A percentile compares a stretch with the other conserved stretches of the same genome.
phyloP scores from a whole-genome alignment of 2,888 invertebrate species.

The Peribatodes rhomboidaria region DNA sequence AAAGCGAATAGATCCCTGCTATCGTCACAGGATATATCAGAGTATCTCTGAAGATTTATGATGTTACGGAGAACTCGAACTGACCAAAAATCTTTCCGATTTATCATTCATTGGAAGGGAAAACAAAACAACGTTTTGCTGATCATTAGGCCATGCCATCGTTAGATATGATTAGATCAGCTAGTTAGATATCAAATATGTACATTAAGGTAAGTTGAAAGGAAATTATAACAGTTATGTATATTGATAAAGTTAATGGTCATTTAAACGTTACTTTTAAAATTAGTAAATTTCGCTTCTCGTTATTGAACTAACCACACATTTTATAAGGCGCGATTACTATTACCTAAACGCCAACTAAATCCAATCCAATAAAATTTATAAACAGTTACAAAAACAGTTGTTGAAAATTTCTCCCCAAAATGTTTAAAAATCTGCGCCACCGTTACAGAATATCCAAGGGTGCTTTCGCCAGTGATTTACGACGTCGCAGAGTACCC shows the following conservation, averaged over 20 bases:
- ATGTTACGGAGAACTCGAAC: constrained; percentile 51
- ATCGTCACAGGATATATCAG: constrained; percentile 51
- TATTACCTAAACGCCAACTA: background rate
- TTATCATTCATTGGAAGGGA: constrained; percentile 56
- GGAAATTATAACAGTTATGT: too few species aligned
- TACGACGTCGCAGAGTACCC: constrained; percentile 46
- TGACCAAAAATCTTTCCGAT: constrained; percentile 64
- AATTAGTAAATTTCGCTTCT: too few species aligned
- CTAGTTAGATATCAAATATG: too few species aligned
- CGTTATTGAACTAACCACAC: background rate
- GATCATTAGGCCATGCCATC: background rate
- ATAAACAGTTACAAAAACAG: background rate
- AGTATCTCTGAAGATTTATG: constrained; percentile 59
- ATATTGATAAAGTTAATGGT: too few species aligned
- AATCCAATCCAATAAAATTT: background rate
- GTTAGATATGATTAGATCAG: background rate
- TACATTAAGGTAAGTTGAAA: too few species aligned
- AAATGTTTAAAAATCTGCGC: constrained; percentile 16
- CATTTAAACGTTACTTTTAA: too few species aligned
- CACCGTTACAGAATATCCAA: constrained; percentile 24
- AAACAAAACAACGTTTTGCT: constrained; percentile 10
- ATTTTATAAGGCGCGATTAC: background rate
- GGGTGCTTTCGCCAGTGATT: constrained; percentile 40
- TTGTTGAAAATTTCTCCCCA: constrained; percentile 6
- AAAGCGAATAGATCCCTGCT: constrained; percentile 65